Conservation (phyloP, 2,888 invertebrate genomes). For the Cheilosia variabilis region DNA sequence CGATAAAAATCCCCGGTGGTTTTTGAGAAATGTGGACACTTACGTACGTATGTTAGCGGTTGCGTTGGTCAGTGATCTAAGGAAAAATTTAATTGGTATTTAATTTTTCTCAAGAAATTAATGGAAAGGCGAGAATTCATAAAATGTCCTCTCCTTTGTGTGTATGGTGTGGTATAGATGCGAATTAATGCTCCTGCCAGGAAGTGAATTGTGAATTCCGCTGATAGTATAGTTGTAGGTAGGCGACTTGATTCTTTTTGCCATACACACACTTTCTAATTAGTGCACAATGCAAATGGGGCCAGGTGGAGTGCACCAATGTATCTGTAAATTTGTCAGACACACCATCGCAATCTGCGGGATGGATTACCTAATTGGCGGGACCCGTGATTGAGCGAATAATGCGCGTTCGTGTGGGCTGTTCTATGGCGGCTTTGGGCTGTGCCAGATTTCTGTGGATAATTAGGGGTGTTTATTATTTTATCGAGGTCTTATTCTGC, state of each 20-base stretch:
- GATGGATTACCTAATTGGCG: too few species aligned
- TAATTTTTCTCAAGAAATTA: conserved; percentile 53
- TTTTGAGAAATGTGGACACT: conserved; percentile 74
- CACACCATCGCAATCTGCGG: too few species aligned
- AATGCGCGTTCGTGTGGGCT: too few species aligned
- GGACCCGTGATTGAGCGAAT: too few species aligned
- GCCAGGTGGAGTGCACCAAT: neutral
- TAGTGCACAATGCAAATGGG: conserved; percentile 20
- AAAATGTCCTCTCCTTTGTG: conserved; percentile 39
- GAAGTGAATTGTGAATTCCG: conserved; percentile 62
- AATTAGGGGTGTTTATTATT: too few species aligned
- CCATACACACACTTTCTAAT: conserved; percentile 40
- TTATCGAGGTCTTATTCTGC: too few species aligned
- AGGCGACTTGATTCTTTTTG: conserved; percentile 35
- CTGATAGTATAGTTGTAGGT: conserved; percentile 10
- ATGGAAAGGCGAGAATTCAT: conserved; percentile 43
- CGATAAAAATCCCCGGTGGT: conserved; percentile 73
- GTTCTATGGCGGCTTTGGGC: too few species aligned
- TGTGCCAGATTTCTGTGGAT: too few species aligned
- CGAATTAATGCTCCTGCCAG: conserved; percentile 40
- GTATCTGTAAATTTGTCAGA: too few species aligned
- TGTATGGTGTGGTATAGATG: conserved; percentile 7
- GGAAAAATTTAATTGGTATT: conserved; percentile 71
- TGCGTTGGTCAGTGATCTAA: conserved; percentile 72
- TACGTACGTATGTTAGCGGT: conserved; percentile 45